Evolutionary conservation across 2,113 vertebrate species (phyloP), one percentile per base, ranked within the genome.

Genomic region (Orcinus orca): DNA sequence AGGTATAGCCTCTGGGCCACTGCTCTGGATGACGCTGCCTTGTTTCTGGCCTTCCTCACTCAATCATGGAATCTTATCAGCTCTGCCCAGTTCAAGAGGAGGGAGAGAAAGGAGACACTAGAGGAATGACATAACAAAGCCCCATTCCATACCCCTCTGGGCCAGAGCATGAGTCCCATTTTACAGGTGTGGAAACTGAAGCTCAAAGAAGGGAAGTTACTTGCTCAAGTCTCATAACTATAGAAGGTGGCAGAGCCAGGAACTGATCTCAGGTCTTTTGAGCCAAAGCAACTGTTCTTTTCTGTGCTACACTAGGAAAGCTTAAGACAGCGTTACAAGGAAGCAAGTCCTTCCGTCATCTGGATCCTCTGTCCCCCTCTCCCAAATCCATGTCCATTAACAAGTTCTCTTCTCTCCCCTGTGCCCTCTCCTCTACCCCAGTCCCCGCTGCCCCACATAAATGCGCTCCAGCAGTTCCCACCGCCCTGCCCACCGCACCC

Each of bases 361-460:
- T 23, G 6, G 21, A 6, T 8, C 50, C 20, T 55, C 33, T n/a
- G 23, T 21, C n/a, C 55, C 58, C 25, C 23, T 62, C 41, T 31
- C 63, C 41, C 13, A 53, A 13, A 20, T 20, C 81, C 36, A 55
- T 0, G 18, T 25, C 20, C 55, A 2, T 14, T 36, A 23, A n/a
- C 50, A n/a, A 55, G 76, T n/a, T 2, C 33, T 60, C 20, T 9
- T 62, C 73, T 23, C 33, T 29, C 20, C 11, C 58, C 6, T 26
- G 53, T 55, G 60, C 23, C 33, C 29, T 8, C 23, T 23, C 47
- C 44, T 23, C 33, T 25, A 13, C 44, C 47, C 8, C 38, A 41
- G 6, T 44, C 18, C 38, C 29, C 1, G 5, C 11, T 9, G 2
- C 0, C 11, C 79, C 21, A 2, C 3, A 25, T 3, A 8, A 47